Conservation (phyloP, 2,113 vertebrate species). For the Eclectus roratus region DNA sequence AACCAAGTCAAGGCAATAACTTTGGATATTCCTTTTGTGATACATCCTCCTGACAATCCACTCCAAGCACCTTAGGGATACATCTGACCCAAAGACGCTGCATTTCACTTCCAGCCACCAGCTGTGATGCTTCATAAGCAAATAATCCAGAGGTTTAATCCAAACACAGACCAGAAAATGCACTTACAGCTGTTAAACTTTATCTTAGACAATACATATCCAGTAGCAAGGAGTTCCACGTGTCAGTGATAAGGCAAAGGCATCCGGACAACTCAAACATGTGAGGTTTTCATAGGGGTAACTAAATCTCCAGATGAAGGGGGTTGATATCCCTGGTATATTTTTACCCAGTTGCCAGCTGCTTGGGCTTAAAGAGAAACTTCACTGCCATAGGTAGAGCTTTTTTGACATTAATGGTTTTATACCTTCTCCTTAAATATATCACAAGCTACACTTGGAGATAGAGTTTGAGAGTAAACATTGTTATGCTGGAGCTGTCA, state of each 20-base stretch:
- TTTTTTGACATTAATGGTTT: slow-evolving; percentile 23
- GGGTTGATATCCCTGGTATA: not conserved
- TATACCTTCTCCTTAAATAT: slow-evolving; percentile 41
- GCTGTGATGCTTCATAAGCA: not conserved
- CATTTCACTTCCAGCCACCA: not conserved
- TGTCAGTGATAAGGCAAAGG: not conserved
- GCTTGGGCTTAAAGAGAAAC: not conserved
- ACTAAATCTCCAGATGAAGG: not conserved
- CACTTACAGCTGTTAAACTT: not conserved
- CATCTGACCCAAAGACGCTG: slow-evolving; percentile 12
- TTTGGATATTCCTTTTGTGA: not conserved
- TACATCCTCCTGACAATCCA: not conserved
- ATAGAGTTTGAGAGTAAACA: slow-evolving; percentile 37
- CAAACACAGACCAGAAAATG: not conserved
- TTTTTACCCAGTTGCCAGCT: not conserved
- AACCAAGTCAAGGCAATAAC: fast-evolving
- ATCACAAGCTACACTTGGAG: slow-evolving; percentile 25
- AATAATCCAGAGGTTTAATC: not conserved
- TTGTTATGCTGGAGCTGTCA: slow-evolving; percentile 59
- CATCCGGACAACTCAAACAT: not conserved
- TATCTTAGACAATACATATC: not conserved
- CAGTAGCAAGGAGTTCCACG: not conserved
- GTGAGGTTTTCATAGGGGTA: not conserved
- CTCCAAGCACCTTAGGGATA: not conserved
- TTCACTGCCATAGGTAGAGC: not conserved